Conservation (phyloP, 2,888 invertebrate species). For the Portevinia maculata region DNA sequence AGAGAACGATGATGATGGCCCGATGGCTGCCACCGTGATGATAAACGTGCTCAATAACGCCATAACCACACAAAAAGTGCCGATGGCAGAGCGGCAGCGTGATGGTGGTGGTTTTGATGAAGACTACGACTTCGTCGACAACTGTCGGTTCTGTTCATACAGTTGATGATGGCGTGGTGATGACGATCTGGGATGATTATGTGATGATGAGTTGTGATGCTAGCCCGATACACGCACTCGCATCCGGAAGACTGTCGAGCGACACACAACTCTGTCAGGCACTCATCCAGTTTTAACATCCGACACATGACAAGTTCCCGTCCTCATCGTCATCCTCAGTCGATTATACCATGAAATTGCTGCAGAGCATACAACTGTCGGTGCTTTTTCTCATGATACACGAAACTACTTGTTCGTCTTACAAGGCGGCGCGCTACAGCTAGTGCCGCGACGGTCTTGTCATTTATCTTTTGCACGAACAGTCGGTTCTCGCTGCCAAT, state of each 20-base stretch:
- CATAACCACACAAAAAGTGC: slow-evolving; percentile 59
- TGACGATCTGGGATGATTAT: slow-evolving; percentile 68
- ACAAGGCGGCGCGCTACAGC: slow-evolving; percentile 48
- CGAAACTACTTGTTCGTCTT: slow-evolving; percentile 59
- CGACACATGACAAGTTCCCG: slow-evolving; percentile 66
- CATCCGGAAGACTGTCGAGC: slow-evolving; percentile 61
- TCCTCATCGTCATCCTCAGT: slow-evolving; percentile 38
- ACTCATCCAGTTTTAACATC: slow-evolving; percentile 68
- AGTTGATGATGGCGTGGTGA: slow-evolving; percentile 52
- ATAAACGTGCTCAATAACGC: slow-evolving; percentile 48
- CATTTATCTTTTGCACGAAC: slow-evolving; percentile 67
- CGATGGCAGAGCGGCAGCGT: slow-evolving; percentile 21
- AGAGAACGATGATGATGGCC: slow-evolving; percentile 47
- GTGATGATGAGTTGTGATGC: slow-evolving; percentile 58
- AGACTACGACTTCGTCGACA: slow-evolving; percentile 36
- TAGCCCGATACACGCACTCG: slow-evolving; percentile 66
- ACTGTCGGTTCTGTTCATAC: slow-evolving; percentile 47
- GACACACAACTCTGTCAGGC: slow-evolving; percentile 63
- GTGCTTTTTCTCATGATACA: slow-evolving; percentile 28
- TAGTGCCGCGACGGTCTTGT: slow-evolving; percentile 50
- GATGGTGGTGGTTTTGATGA: slow-evolving; percentile 36
- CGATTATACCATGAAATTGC: slow-evolving; percentile 21
- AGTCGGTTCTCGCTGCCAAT: slow-evolving; percentile 34
- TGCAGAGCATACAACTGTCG: slow-evolving; percentile 40
- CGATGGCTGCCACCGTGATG: slow-evolving; percentile 49